phyloP scores from a whole-genome alignment of 1,140 invertebrate genomes.

The Bombus haemorrhoidalis region DNA sequence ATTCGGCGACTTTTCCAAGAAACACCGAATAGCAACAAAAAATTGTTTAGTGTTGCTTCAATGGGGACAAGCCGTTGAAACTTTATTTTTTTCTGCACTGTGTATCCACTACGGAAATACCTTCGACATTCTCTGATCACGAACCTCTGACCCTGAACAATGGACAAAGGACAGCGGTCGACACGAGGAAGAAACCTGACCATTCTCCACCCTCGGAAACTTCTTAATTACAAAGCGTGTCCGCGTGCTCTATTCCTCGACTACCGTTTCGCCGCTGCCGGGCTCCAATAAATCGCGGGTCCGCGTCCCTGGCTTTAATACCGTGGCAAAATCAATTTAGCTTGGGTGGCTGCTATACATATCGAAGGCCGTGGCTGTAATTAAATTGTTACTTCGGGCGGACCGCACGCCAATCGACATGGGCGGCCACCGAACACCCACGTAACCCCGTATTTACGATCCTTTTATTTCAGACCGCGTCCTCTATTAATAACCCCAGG shows the following conservation, averaged over 20 bases:
- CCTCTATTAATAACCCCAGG: slow-evolving; percentile 74
- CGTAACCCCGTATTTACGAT: slow-evolving; percentile 72
- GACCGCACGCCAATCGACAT: slow-evolving; percentile 81
- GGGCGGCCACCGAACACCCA: slow-evolving; percentile 82
- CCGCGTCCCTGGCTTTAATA: slow-evolving; percentile 77
- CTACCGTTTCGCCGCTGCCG: slow-evolving; percentile 80
- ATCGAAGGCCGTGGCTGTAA: slow-evolving; percentile 78
- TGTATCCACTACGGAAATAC: no score
- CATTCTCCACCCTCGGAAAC: slow-evolving; percentile 63
- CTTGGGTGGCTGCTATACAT: slow-evolving; percentile 82
- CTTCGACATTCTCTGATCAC: no score
- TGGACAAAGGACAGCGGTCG: neutral
- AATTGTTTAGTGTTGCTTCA: no score
- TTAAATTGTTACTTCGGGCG: slow-evolving; percentile 83
- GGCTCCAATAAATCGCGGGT: slow-evolving; percentile 77
- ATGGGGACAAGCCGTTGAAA: no score
- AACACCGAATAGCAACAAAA: no score
- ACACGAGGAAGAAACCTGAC: neutral
- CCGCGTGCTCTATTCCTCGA: slow-evolving; percentile 72
- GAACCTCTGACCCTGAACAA: neutral
- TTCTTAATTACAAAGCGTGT: slow-evolving; percentile 79
- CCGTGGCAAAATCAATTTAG: slow-evolving; percentile 83
- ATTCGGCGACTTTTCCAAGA: no score
- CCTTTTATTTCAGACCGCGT: slow-evolving; percentile 69
- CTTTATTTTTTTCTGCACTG: no score